A percentile compares a stretch with the other conserved stretches of the same genome.
phyloP scores from a whole-genome alignment of 2,888 invertebrate genomes.

The Lochmaea capreae region DNA sequence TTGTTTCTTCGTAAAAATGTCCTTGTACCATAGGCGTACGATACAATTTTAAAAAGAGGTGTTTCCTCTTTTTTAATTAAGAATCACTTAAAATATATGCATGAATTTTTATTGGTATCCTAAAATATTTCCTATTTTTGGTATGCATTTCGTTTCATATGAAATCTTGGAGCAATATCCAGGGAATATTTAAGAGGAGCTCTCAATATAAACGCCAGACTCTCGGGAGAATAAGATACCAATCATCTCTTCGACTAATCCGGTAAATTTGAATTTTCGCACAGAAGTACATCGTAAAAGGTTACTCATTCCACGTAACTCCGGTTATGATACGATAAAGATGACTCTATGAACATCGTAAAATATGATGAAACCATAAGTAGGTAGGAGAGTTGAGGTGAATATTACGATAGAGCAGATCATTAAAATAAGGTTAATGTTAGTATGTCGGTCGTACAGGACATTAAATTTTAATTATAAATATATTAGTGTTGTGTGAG shows the following conservation, averaged over 20 bases:
- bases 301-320: slow-evolving; percentile 31
- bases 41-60: no score
- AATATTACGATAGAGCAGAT: slow-evolving; percentile 3
- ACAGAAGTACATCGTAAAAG: slow-evolving; percentile 30
- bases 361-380: slow-evolving; percentile 21
- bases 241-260: slow-evolving; percentile 31
- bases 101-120: not conserved
- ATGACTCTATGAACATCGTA: slow-evolving; percentile 15
- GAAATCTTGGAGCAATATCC: not conserved
- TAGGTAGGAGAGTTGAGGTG: slow-evolving; percentile 1
- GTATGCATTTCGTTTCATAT: not conserved
- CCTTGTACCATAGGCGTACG: no score
- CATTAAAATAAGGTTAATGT: not conserved
- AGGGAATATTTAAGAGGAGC: not conserved
- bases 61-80: no score
- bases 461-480: not conserved
- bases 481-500: not conserved
- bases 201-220: slow-evolving; percentile 8
- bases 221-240: slow-evolving; percentile 23
- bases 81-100: not conserved
- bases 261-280: slow-evolving; percentile 33
- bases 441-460: not conserved
- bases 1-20: no score
- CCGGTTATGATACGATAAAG: slow-evolving; percentile 22
- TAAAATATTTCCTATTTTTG: not conserved